Evolutionary conservation across 2,888 invertebrate species (phyloP).

Genomic region (Erynnis tages): DNA sequence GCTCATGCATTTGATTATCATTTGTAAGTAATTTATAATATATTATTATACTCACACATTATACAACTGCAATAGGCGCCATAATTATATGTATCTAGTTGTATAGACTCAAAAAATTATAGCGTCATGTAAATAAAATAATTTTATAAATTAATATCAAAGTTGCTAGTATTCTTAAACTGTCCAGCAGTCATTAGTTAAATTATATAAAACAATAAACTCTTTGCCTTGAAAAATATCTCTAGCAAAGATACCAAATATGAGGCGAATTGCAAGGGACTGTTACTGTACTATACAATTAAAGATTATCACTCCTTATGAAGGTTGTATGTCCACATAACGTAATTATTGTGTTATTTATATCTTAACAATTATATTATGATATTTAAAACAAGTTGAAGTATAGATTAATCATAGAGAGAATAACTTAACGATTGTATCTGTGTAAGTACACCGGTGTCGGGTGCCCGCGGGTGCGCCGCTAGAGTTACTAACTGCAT

Average conservation of each 20-base stretch:
- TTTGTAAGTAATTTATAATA: slow-evolving; percentile 1
- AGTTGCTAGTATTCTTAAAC: slow-evolving; percentile 35
- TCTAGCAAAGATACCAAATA: slow-evolving; percentile 20
- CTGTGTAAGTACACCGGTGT: slow-evolving; percentile 57
- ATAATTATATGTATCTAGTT: slow-evolving; percentile 19
- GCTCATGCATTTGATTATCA: slow-evolving; percentile 16
- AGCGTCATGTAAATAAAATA: slow-evolving; percentile 37
- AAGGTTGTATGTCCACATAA: slow-evolving; percentile 77
- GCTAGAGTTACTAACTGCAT: slow-evolving; percentile 46
- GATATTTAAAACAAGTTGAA: slow-evolving; percentile 61
- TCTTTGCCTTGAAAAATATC: slow-evolving; percentile 17
- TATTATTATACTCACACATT: not conserved
- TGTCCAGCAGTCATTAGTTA: slow-evolving; percentile 27
- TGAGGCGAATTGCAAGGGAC: slow-evolving; percentile 45
- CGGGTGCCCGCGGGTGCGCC: slow-evolving; percentile 13
- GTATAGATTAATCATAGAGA: slow-evolving; percentile 60
- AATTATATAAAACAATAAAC: slow-evolving; percentile 17
- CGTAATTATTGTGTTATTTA: slow-evolving; percentile 73
- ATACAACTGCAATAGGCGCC: slow-evolving; percentile 19
- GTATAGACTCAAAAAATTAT: slow-evolving; percentile 16
- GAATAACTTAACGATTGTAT: slow-evolving; percentile 59
- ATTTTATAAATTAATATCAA: slow-evolving; percentile 40
- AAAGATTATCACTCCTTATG: slow-evolving; percentile 65
- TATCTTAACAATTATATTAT: slow-evolving; percentile 68
- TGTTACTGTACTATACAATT: slow-evolving; percentile 51